These are phyloP conservation scores for Drosophila nigrodunni DNA, from an alignment of 1,140 invertebrate species.

Conservation along the genomic window DNA sequence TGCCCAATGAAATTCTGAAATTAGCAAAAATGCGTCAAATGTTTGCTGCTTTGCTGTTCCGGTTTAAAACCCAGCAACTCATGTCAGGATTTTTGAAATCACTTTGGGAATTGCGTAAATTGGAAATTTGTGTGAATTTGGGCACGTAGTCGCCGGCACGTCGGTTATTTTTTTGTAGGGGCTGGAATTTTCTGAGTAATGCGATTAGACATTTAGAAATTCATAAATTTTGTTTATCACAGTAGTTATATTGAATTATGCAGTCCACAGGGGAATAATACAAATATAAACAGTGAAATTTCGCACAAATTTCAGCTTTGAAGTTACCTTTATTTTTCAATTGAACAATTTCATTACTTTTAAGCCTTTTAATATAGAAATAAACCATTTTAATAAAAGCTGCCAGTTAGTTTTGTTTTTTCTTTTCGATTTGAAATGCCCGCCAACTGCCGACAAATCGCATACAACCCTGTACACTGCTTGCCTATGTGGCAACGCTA, in stretches of 20 bases:
- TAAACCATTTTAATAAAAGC: no score
- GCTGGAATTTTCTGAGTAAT: neutral
- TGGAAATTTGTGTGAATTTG: conserved; percentile 47
- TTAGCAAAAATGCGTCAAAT: conserved; percentile 51
- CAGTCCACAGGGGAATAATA: neutral
- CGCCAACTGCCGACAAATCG: conserved; percentile 4
- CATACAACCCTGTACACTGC: conserved; percentile 32
- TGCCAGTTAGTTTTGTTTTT: neutral
- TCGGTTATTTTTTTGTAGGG: neutral
- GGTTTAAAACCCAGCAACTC: conserved; percentile 36
- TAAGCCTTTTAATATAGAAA: neutral
- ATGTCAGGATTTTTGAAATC: conserved; percentile 57
- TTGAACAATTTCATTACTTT: neutral
- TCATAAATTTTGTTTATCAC: no score
- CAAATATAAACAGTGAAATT: neutral
- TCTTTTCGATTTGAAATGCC: conserved; percentile 9
- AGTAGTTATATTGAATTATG: no score
- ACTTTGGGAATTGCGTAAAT: conserved; percentile 41
- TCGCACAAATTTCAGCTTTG: neutral
- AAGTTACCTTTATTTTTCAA: neutral
- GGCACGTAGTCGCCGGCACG: conserved; percentile 57
- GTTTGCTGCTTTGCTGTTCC: conserved; percentile 24
- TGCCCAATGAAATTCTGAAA: conserved; percentile 58
- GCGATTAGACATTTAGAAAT: neutral
- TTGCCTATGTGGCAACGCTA: conserved; percentile 43